A percentile compares a stretch with the other conserved stretches of the same genome.
Evolutionary conservation across 2,797 vertebrate genomes (phyloP).

Genomic region (Macroramphosus scolopax): DNA sequence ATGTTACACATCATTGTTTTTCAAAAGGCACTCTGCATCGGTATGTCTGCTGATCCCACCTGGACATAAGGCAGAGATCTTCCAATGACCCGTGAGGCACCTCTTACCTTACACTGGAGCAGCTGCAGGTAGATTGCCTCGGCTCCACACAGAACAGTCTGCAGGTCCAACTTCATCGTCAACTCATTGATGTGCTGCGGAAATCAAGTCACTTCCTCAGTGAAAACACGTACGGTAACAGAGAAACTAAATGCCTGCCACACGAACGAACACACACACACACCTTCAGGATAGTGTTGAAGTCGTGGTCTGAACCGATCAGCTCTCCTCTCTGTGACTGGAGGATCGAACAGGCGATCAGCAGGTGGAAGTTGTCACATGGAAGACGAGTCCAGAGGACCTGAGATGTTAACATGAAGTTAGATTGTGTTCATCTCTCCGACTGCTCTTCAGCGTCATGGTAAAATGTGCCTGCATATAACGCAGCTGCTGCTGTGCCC

Average conservation of each 20-base stretch:
- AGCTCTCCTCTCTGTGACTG: conserved; percentile 86
- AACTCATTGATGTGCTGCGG: conserved; percentile 89
- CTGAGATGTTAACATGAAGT: no score
- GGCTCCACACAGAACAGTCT: conserved; percentile 75
- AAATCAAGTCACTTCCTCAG: neutral
- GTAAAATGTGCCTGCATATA: no score
- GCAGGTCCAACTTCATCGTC: conserved; percentile 89
- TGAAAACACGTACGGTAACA: no score
- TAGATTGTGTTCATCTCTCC: no score
- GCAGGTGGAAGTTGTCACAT: conserved; percentile 87
- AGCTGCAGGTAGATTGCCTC: conserved; percentile 85
- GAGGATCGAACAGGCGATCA: conserved; percentile 88
- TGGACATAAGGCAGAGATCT: neutral
- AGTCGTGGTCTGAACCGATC: conserved; percentile 88
- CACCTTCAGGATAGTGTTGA: conserved; percentile 93
- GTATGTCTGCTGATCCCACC: no score
- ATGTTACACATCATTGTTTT: no score
- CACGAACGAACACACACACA: neutral
- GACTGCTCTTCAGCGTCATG: no score
- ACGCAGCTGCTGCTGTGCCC: no score
- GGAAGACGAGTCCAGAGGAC: conserved; percentile 87
- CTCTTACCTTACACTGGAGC: conserved; percentile 69
- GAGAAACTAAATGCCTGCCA: no score
- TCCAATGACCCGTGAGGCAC: neutral
- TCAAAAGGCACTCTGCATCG: no score